Evolutionary conservation across 2,888 invertebrate species (phyloP).

Genomic region (Diplolepis rosae): DNA sequence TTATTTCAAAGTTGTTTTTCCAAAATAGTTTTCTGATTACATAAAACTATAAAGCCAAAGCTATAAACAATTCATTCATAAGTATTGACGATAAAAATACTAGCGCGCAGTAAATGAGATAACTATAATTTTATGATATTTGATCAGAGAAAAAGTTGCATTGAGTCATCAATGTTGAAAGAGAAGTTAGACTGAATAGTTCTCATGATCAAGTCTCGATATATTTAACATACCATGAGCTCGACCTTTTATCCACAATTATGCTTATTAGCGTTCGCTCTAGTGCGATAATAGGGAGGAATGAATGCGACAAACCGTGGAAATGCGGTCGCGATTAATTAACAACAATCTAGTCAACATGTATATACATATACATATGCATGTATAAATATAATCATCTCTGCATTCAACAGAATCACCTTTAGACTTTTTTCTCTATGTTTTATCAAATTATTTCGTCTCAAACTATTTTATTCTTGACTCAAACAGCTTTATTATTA

Average conservation of each 20-base stretch:
- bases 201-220: not conserved
- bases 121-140: not conserved
- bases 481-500: not conserved
- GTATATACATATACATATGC: not conserved
- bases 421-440: not conserved
- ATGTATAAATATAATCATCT: not conserved
- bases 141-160: conserved; percentile 20
- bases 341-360: conserved; percentile 11
- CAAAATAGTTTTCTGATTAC: too few relatives aligned
- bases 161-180: conserved; percentile 58
- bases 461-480: not conserved
- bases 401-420: not conserved
- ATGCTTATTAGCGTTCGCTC: conserved; percentile 36
- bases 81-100: too few relatives aligned
- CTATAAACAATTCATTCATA: too few relatives aligned
- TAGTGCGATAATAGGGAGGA: conserved; percentile 22
- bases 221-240: conserved; percentile 3
- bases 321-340: conserved; percentile 35
- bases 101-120: not conserved
- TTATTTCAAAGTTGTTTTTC: too few relatives aligned
- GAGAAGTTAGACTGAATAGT: not conserved
- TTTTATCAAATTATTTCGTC: not conserved
- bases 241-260: conserved; percentile 39
- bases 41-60: too few relatives aligned
- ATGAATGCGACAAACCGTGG: conserved; percentile 32